These are phyloP conservation scores for Meteorus colon DNA, from an alignment of 2,888 invertebrate genomes.

Conservation along the genomic window DNA sequence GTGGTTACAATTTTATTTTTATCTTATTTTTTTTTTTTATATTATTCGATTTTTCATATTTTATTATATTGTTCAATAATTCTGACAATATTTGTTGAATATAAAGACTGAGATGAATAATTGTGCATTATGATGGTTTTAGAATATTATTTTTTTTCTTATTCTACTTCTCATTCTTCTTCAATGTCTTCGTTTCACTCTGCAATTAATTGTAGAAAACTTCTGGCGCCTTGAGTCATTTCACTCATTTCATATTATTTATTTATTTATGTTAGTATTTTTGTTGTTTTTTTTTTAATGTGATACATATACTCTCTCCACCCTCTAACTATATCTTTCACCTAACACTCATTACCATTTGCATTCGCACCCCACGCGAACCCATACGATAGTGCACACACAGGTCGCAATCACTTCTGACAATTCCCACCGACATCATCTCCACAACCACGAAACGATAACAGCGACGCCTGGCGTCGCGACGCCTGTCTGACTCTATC, in stretches of 20 bases:
- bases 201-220: neutral
- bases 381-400: conserved; percentile 19
- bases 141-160: neutral
- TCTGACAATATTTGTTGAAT: neutral
- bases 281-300: neutral
- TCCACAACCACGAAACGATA: conserved; percentile 22
- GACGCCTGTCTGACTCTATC: conserved; percentile 32
- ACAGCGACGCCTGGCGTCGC: conserved; percentile 42
- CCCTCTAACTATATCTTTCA: conserved; percentile 30
- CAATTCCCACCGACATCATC: conserved; percentile 14
- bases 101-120: neutral
- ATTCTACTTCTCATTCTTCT: neutral
- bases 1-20: neutral
- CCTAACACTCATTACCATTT: conserved; percentile 19
- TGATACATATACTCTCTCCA: conserved; percentile 5
- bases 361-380: neutral
- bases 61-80: neutral
- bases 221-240: neutral
- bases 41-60: neutral
- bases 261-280: neutral
- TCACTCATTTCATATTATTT: neutral
- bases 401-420: conserved; percentile 19
- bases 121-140: neutral
- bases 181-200: neutral
- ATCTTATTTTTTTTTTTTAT: neutral